phyloP scores from a whole-genome alignment of 2,888 invertebrate genomes.

The Slavum lentiscoides region DNA sequence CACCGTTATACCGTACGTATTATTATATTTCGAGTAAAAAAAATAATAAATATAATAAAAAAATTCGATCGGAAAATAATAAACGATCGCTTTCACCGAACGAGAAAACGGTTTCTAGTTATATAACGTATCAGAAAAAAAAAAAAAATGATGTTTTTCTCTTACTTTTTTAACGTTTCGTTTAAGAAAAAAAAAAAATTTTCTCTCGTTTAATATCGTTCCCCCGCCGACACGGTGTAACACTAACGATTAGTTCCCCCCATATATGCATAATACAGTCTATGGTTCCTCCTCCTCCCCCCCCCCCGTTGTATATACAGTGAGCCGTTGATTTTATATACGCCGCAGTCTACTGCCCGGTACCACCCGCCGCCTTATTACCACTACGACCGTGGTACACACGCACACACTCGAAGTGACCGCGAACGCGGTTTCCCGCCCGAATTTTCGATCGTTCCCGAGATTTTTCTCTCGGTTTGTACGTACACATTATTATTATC shows the following conservation, averaged over 20 bases:
- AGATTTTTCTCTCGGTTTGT: not conserved
- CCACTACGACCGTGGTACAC: not conserved
- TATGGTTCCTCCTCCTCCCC: no score
- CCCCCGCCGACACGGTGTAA: not conserved
- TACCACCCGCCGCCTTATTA: no score
- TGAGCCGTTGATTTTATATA: no score
- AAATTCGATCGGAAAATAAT: conserved; percentile 2
- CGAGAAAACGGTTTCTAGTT: no score
- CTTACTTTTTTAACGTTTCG: not conserved
- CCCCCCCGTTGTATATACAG: not conserved
- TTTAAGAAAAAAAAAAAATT: conserved; percentile 34
- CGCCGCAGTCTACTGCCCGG: no score
- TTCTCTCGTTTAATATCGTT: conserved; percentile 20
- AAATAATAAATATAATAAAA: no score
- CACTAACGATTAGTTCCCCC: conserved; percentile 47
- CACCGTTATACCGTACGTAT: not conserved
- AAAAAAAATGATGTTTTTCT: conserved; percentile 11
- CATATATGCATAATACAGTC: no score
- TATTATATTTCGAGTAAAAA: conserved; percentile 13
- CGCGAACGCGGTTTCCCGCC: no score
- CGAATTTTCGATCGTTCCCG: not conserved
- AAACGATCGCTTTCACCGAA: conserved; percentile 40
- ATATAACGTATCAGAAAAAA: not conserved
- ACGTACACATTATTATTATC: no score
- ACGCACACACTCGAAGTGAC: no score